phyloP scores from a whole-genome alignment of 30 jellyfish, hydroid and myxozoan genomes.

The Haliclystus octoradiatus region DNA sequence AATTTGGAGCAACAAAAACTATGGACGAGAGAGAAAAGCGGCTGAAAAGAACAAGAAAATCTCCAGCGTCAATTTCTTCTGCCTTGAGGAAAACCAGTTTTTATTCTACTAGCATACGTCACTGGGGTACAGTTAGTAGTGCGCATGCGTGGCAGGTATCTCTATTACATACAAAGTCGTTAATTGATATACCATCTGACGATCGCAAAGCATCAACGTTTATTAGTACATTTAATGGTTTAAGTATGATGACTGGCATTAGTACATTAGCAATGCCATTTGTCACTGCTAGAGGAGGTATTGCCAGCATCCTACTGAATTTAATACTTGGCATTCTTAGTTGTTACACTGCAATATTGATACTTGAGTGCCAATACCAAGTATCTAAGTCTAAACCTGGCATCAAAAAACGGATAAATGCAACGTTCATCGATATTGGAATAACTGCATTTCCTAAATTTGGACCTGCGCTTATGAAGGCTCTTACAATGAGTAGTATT shows the following conservation, averaged over 20 bases:
- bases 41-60: background rate
- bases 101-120: background rate
- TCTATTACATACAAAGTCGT: conserved; percentile 16
- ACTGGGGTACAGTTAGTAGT: background rate
- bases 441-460: conserved; percentile 14
- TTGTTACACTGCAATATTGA: conserved; percentile 26
- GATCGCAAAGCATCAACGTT: conserved; percentile 44
- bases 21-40: background rate
- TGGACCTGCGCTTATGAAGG: conserved; percentile 32
- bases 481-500: conserved; percentile 25
- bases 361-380: conserved; percentile 46
- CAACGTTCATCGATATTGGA: conserved; percentile 50
- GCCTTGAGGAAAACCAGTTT: background rate
- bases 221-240: conserved; percentile 15
- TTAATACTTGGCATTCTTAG: conserved; percentile 13
- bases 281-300: conserved; percentile 35
- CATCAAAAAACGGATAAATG: conserved; percentile 19
- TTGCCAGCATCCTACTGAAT: conserved; percentile 7
- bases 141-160: background rate
- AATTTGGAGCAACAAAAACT: background rate
- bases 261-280: conserved; percentile 52
- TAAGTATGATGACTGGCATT: conserved; percentile 44
- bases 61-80: background rate
- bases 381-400: conserved; percentile 35
- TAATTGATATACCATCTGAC: conserved; percentile 22